phyloP scores from a whole-genome alignment of 2,888 invertebrate genomes.

The Vannuccia rotundouncinata region DNA sequence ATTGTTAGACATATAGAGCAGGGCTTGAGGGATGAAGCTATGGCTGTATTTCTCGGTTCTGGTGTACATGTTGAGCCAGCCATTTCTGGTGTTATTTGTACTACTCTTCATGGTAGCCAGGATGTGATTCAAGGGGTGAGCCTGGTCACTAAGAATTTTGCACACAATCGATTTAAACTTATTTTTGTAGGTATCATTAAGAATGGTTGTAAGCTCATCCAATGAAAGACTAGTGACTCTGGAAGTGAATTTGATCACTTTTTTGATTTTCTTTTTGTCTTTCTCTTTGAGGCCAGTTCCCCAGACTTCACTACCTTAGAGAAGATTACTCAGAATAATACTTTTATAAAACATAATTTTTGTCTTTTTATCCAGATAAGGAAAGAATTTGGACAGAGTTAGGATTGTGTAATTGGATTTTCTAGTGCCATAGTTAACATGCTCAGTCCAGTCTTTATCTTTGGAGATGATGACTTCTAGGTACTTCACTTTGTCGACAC shows the following conservation, averaged over 20 bases:
- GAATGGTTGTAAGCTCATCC: too few relatives aligned
- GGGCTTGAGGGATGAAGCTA: constrained; percentile 26
- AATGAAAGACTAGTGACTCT: too few relatives aligned
- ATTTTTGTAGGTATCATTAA: too few relatives aligned
- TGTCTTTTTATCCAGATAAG: background rate
- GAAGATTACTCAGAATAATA: too few relatives aligned
- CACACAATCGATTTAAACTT: too few relatives aligned
- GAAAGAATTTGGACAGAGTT: background rate
- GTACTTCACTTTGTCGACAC: background rate
- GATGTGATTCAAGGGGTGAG: constrained; percentile 26
- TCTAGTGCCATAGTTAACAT: background rate
- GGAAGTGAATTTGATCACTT: too few relatives aligned
- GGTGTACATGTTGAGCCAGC: constrained; percentile 24
- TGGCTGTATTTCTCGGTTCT: constrained; percentile 24
- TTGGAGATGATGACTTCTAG: background rate
- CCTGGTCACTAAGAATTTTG: too few relatives aligned
- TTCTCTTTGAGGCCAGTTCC: too few relatives aligned
- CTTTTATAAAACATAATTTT: too few relatives aligned
- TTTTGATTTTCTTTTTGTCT: too few relatives aligned
- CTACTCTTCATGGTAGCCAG: constrained; percentile 23
- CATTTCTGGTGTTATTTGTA: constrained; percentile 23
- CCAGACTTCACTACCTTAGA: too few relatives aligned
- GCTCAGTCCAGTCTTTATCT: background rate
- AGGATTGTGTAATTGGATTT: background rate
- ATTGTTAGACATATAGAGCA: constrained; percentile 26